A percentile compares a stretch with the other conserved stretches of the same genome.
Conservation (phyloP, 1,140 invertebrate species). For the Anastrepha obliqua region DNA sequence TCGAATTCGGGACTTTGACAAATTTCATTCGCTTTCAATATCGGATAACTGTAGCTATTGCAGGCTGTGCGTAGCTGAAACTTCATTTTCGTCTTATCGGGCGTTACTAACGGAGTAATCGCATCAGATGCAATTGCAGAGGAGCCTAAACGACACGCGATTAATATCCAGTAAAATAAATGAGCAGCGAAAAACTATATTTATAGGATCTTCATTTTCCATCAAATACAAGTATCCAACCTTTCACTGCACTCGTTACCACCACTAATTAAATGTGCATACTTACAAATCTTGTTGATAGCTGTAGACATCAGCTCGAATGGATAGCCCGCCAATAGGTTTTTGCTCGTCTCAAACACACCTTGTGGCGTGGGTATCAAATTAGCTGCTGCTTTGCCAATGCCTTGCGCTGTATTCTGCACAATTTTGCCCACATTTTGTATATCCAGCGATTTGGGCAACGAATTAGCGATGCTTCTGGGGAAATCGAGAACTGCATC, state of each 20-base stretch:
- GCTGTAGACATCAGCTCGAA: constrained; percentile 67
- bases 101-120: constrained; percentile 64
- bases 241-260: too few relatives aligned
- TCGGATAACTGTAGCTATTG: constrained; percentile 59
- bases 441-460: neutral
- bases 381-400: constrained; percentile 61
- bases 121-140: constrained; percentile 64
- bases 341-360: constrained; percentile 66
- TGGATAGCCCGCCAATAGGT: constrained; percentile 69
- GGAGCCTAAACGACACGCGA: constrained; percentile 75
- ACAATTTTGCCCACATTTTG: constrained; percentile 1
- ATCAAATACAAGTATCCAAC: too few relatives aligned
- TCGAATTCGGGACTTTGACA: constrained; percentile 67
- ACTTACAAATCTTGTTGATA: constrained; percentile 68
- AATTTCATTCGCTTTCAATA: constrained; percentile 63
- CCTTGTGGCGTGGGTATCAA: constrained; percentile 67
- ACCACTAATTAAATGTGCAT: too few relatives aligned
- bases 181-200: too few relatives aligned
- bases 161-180: too few relatives aligned
- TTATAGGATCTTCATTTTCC: too few relatives aligned
- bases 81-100: constrained; percentile 64
- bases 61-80: constrained; percentile 67
- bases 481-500: neutral
- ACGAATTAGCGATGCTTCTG: neutral
- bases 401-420: constrained; percentile 57